These are phyloP conservation scores for Lepisosteus osseus DNA, from an alignment of 2,113 vertebrate genomes.

Conservation along the genomic window DNA sequence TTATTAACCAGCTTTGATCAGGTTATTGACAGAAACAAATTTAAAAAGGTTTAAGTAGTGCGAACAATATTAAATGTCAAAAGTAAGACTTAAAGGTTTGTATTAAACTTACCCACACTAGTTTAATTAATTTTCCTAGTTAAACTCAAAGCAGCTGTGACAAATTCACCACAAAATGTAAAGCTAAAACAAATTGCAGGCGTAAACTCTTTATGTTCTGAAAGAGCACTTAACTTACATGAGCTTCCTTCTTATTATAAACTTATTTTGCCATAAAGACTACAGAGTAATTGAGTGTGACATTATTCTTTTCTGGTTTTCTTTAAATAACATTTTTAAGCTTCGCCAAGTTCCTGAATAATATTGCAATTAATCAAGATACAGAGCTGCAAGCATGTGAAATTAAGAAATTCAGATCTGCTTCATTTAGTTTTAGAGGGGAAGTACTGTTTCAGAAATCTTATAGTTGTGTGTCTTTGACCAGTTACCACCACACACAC, in stretches of 20 bases:
- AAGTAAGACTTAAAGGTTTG: constrained; percentile 10
- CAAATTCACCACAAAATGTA: background rate
- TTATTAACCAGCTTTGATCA: constrained; percentile 7
- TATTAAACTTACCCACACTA: background rate
- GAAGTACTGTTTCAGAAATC: too few species aligned
- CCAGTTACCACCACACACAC: too few species aligned
- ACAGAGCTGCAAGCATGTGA: too few species aligned
- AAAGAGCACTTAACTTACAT: constrained; percentile 5
- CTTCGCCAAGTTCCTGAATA: too few species aligned
- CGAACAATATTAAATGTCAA: background rate
- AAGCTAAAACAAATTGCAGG: background rate
- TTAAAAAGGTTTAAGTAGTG: background rate
- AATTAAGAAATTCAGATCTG: too few species aligned
- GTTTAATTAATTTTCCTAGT: constrained; percentile 2
- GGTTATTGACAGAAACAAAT: background rate
- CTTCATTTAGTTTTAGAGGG: too few species aligned
- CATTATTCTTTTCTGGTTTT: too few species aligned
- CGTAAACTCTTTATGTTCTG: background rate
- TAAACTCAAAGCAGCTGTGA: constrained; percentile 11
- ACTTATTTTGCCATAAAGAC: background rate
- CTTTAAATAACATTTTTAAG: too few species aligned
- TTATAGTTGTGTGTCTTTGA: too few species aligned
- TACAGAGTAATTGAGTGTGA: background rate
- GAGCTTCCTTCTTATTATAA: background rate
- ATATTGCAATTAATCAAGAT: too few species aligned